Evolutionary conservation across 2,797 vertebrate species (phyloP).

Genomic region (Pygocentrus nattereri): DNA sequence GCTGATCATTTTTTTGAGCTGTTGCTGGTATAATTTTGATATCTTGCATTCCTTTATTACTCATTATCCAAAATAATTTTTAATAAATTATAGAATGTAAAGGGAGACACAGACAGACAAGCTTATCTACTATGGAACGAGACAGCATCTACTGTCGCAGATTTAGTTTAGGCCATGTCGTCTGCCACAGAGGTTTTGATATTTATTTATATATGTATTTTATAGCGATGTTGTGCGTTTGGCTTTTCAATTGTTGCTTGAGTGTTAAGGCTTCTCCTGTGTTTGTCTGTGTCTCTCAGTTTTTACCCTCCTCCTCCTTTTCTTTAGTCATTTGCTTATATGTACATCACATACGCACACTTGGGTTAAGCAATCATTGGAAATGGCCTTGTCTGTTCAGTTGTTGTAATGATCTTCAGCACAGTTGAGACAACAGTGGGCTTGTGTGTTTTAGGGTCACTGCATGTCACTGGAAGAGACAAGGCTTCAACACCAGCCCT

Average conservation of each 20-base stretch:
- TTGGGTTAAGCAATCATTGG: neutral
- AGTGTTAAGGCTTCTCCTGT: neutral
- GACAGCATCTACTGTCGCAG: too few relatives aligned
- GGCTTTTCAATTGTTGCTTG: neutral
- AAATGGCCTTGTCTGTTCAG: neutral
- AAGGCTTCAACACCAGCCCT: neutral
- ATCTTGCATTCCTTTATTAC: too few relatives aligned
- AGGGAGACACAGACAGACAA: too few relatives aligned
- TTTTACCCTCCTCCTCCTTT: constrained; percentile 23
- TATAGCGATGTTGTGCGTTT: too few relatives aligned
- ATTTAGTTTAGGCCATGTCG: too few relatives aligned
- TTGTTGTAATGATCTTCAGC: neutral
- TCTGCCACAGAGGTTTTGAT: too few relatives aligned
- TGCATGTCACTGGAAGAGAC: neutral
- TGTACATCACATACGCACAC: neutral
- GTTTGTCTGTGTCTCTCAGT: constrained; percentile 24
- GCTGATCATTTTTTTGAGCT: too few relatives aligned
- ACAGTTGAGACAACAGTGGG: neutral
- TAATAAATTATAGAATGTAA: too few relatives aligned
- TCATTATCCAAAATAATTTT: too few relatives aligned
- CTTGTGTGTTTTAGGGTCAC: neutral
- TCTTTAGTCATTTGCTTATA: neutral
- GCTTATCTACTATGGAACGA: too few relatives aligned
- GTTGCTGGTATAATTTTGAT: too few relatives aligned
- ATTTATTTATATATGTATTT: too few relatives aligned